phyloP scores from a whole-genome alignment of 1,140 invertebrate species.

The Eueides isabella region DNA sequence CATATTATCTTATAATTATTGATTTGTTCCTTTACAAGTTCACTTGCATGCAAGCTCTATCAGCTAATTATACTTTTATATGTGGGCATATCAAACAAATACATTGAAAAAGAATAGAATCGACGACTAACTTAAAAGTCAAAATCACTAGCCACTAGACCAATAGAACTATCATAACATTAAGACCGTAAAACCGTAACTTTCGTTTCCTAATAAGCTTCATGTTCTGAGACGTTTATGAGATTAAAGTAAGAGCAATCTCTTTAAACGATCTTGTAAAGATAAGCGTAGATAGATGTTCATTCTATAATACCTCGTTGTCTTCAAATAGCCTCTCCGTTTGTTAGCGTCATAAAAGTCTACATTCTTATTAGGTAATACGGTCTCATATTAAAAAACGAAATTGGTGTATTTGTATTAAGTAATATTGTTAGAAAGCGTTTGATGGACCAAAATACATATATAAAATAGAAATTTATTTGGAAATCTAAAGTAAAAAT shows the following conservation, averaged over 20 bases:
- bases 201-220: constrained; percentile 10
- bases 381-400: not conserved
- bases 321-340: not conserved
- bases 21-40: no score
- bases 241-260: constrained; percentile 11
- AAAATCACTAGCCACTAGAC: not conserved
- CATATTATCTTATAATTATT: no score
- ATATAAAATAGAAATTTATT: not conserved
- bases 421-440: not conserved
- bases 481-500: not conserved
- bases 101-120: not conserved
- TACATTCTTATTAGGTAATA: constrained; percentile 9
- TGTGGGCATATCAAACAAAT: no score
- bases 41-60: no score
- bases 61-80: no score
- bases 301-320: not conserved
- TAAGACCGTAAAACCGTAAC: not conserved
- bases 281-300: constrained; percentile 9
- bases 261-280: constrained; percentile 6
- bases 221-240: constrained; percentile 9
- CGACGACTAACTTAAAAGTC: not conserved
- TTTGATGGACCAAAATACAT: not conserved
- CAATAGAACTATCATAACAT: not conserved
- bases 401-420: not conserved
- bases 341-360: not conserved